Evolutionary conservation across 2,888 invertebrate genomes (phyloP).

Genomic region (Volucella inanis): DNA sequence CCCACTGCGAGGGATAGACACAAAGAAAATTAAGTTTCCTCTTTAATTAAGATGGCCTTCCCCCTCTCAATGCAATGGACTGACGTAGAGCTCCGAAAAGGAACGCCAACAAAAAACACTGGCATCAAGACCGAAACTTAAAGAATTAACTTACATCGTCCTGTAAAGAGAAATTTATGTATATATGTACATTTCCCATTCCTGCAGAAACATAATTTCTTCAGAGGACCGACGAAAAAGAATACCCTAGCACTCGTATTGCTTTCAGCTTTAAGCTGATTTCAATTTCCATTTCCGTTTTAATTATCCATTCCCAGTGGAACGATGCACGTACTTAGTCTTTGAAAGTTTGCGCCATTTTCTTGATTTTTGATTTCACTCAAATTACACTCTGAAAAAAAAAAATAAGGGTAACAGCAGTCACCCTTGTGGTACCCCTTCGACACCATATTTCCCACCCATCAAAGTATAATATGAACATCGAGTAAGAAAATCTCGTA

Average conservation of each 20-base stretch:
- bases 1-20: conserved; percentile 61
- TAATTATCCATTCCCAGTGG: conserved; percentile 33
- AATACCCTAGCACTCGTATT: background rate
- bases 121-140: conserved; percentile 40
- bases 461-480: background rate
- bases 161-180: background rate
- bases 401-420: conserved; percentile 10
- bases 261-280: conserved; percentile 55
- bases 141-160: conserved; percentile 50
- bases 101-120: conserved; percentile 16
- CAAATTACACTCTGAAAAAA: conserved; percentile 33
- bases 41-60: conserved; percentile 63
- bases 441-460: background rate
- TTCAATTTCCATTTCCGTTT: conserved; percentile 54
- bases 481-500: conserved; percentile 1
- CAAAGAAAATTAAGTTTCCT: conserved; percentile 73
- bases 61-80: conserved; percentile 40
- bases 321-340: conserved; percentile 37
- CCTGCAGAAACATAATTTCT: conserved; percentile 52
- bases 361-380: conserved; percentile 58
- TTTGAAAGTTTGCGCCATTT: conserved; percentile 24
- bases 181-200: conserved; percentile 36
- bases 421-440: too few relatives aligned
- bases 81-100: conserved; percentile 24
- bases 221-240: conserved; percentile 6